Conservation (phyloP, 2,888 invertebrate species). For the Epinotia brunnichana region DNA sequence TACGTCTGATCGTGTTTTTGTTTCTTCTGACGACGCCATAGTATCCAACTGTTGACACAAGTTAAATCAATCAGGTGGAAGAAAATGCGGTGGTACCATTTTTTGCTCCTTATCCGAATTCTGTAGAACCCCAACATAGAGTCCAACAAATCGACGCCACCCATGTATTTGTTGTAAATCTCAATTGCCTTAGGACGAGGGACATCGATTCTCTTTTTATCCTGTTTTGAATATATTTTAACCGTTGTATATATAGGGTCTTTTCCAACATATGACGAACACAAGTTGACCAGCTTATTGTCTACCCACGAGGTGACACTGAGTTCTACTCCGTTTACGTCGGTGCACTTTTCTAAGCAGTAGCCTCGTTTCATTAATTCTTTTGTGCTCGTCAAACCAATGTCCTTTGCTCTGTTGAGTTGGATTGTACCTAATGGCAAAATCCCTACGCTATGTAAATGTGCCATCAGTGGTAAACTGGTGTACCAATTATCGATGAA, state of each 20-base stretch:
- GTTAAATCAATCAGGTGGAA: no score
- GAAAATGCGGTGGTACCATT: no score
- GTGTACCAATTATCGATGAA: conserved; percentile 50
- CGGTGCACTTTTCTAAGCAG: conserved; percentile 42
- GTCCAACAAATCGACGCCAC: no score
- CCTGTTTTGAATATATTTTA: background rate
- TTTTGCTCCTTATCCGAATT: no score
- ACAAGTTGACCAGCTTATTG: conserved; percentile 49
- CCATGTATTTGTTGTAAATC: no score
- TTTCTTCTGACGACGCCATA: no score
- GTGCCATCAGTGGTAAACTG: conserved; percentile 46
- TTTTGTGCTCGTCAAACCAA: conserved; percentile 31
- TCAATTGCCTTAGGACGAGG: conserved; percentile 47
- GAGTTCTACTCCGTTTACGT: conserved; percentile 41
- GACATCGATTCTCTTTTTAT: conserved; percentile 45
- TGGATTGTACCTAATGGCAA: conserved; percentile 46
- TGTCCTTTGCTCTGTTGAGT: conserved; percentile 37
- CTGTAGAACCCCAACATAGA: no score
- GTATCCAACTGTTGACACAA: no score
- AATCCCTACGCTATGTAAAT: conserved; percentile 44
- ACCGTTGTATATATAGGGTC: background rate
- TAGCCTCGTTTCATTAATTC: conserved; percentile 30
- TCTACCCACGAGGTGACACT: conserved; percentile 48
- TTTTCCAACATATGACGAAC: conserved; percentile 48
- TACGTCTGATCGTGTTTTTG: no score